A percentile compares a stretch with the other conserved stretches of the same genome.
Conservation (phyloP, 2,797 vertebrate species). For the Spheniscus humboldti region DNA sequence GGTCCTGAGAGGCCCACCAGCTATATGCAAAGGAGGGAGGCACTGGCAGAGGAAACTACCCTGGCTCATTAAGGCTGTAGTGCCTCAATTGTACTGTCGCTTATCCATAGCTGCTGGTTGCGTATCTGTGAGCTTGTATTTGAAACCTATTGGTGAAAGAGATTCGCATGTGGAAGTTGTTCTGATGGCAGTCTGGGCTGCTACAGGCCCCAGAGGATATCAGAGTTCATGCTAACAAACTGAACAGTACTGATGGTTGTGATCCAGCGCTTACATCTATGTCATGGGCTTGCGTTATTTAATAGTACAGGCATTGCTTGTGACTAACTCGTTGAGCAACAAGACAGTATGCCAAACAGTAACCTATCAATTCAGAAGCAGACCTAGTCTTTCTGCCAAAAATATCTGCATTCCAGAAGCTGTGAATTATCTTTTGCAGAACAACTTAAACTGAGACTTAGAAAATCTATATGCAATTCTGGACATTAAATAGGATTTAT, state of each 20-base stretch:
- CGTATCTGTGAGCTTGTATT: neutral
- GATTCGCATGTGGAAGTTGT: neutral
- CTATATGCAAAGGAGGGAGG: neutral
- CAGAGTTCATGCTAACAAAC: neutral
- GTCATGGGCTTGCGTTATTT: neutral
- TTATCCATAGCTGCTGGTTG: neutral
- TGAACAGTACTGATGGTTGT: neutral
- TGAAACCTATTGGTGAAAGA: neutral
- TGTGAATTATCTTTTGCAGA: neutral
- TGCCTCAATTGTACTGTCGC: accelerated
- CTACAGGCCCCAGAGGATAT: neutral
- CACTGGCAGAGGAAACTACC: neutral
- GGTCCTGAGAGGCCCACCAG: neutral
- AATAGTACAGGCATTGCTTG: neutral
- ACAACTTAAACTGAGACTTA: neutral
- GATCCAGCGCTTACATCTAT: neutral
- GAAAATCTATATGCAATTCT: neutral
- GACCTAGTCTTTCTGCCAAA: neutral
- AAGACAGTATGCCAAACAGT: neutral
- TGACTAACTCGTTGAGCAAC: neutral
- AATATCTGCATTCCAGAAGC: neutral
- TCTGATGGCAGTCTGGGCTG: neutral
- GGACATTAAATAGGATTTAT: neutral
- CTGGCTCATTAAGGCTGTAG: neutral
- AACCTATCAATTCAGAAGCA: neutral